A percentile compares a stretch with the other conserved stretches of the same genome.
These are phyloP conservation scores for Acronicta aceris DNA, from an alignment of 2,888 invertebrate species.

Conservation along the genomic window DNA sequence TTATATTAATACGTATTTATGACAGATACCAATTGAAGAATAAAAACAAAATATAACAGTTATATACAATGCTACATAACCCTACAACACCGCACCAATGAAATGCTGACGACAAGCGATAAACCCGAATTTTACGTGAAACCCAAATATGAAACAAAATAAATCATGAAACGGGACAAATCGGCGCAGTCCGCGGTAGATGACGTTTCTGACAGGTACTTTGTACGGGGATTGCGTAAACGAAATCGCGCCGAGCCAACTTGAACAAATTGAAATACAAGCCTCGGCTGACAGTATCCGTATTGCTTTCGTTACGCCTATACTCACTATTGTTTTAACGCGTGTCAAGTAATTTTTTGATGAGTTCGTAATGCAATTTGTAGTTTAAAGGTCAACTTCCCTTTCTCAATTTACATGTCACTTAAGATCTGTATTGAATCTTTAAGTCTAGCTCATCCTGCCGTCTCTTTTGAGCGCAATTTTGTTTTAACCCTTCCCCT, in stretches of 20 bases:
- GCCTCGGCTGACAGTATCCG: conserved; percentile 24
- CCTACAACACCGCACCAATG: conserved; percentile 26
- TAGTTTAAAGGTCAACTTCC: too few relatives aligned
- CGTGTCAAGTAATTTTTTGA: too few relatives aligned
- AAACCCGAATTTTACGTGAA: conserved; percentile 43
- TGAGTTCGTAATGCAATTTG: too few relatives aligned
- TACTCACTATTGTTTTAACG: conserved; percentile 1
- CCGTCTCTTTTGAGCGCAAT: too few relatives aligned
- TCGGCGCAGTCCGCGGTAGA: conserved; percentile 45
- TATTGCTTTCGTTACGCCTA: conserved; percentile 16
- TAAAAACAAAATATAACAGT: too few relatives aligned
- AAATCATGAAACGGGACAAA: conserved; percentile 59
- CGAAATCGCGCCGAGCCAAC: conserved; percentile 33
- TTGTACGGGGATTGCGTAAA: conserved; percentile 44
- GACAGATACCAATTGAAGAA: too few relatives aligned
- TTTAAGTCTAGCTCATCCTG: too few relatives aligned
- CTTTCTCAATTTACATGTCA: too few relatives aligned
- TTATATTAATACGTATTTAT: too few relatives aligned
- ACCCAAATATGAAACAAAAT: conserved; percentile 61
- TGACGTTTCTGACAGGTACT: conserved; percentile 50
- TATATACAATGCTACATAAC: conserved; percentile 22
- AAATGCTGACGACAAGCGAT: conserved; percentile 54
- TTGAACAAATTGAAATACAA: conserved; percentile 28
- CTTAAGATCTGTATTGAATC: too few relatives aligned
- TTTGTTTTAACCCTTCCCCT: too few relatives aligned